Base-by-base conservation (phyloP, 2,113 vertebrate species). In the Panthera tigris region DNA sequence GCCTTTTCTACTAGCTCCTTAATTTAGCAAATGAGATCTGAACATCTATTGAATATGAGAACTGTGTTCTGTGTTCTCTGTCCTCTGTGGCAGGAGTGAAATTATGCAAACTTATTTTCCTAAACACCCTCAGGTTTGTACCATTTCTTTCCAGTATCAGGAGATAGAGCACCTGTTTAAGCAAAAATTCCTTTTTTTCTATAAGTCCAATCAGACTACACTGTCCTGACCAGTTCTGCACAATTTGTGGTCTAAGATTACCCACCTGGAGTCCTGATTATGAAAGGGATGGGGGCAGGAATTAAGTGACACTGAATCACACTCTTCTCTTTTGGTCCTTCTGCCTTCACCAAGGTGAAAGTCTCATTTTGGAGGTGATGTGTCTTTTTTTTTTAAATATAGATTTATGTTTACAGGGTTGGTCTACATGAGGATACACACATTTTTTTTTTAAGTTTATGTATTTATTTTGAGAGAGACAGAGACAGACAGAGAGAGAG, bases 101-200 rank as follows among this genome's bases (percentile, higher is more conserved):
- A 89, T 68, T 69, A 81, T 71, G 92, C 33, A 79, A 52, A 87
- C 29, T 90, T 23, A 87, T 65, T 95, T 73, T 92, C 61, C 41
- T 4, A 76, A 29, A 13, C 16, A 15, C 1, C 36, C 5, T 71
- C n/a, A 65, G 11, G 25, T 88, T 45, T 91, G 48, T 39, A 36
- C 14, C 33, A 36, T 92, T 95, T 82, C 33, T 41, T 87, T 36
- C 19, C 68, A 39, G 66, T 61, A 45, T 66, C 63, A 90, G 39
- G n/a, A 91, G 27, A 45, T 31, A 92, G 48, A 90, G 14, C 45
- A 66, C 5, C 3, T 13, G 18, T 57, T 90, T 83, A 69, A 21
- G 48, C 21, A 63, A 82, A 66, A 7, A 73, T 19, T 50, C 68
- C 14, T 45, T 29, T 41, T 93, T 86, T 78, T 87, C 33, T 66